phyloP scores from a whole-genome alignment of 1,140 invertebrate species.

The Bombus pascuorum region DNA sequence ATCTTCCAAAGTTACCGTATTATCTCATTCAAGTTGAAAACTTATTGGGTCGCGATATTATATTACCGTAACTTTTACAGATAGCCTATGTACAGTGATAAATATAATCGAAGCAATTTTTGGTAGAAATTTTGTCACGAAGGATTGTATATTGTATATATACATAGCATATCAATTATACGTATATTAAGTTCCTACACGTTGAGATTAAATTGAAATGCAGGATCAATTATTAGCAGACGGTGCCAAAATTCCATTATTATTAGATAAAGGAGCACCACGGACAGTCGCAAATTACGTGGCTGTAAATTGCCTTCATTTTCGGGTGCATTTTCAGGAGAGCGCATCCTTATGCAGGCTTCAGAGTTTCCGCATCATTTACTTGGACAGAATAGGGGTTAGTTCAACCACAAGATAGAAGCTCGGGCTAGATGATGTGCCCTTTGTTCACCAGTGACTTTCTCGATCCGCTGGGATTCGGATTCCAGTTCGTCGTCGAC shows the following conservation, averaged over 20 bases:
- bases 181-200: no score
- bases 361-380: conserved; percentile 37
- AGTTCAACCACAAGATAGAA: background rate
- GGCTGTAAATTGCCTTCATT: conserved; percentile 33
- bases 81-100: no score
- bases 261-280: background rate
- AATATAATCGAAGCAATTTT: no score
- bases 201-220: background rate
- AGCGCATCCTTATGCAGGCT: background rate
- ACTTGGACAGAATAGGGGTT: background rate
- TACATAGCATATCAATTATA: no score
- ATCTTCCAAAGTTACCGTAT: background rate
- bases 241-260: no score
- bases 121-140: no score
- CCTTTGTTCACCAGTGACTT: conserved; percentile 37
- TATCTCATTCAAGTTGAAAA: no score
- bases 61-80: no score
- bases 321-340: background rate
- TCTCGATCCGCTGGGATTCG: background rate
- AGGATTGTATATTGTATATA: no score
- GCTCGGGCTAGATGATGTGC: background rate
- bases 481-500: conserved; percentile 6
- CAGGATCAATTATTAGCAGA: background rate
- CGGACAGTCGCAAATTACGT: background rate
- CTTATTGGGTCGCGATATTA: no score